These are phyloP conservation scores for Chymomyza fuscimana DNA, from an alignment of 2,888 invertebrate genomes.

Conservation along the genomic window DNA sequence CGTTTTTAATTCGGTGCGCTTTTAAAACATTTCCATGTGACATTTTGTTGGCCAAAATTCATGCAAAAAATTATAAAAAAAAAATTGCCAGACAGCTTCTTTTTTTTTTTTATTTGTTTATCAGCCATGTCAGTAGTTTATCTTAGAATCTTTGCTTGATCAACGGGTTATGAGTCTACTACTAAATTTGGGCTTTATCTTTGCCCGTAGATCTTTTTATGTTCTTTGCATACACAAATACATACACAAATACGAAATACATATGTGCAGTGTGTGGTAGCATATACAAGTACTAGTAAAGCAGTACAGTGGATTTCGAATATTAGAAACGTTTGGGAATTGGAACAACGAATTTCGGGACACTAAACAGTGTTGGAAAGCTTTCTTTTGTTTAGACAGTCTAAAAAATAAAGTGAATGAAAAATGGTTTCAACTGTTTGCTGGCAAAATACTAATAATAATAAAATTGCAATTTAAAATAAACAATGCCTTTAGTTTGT, in stretches of 20 bases:
- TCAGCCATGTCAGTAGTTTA: conserved; percentile 18
- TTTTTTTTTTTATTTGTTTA: not conserved
- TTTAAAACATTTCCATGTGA: not conserved
- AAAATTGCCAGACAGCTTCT: not conserved
- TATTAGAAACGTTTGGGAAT: not conserved
- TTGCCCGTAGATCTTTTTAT: not conserved
- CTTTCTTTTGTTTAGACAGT: too few relatives aligned
- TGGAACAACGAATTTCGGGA: too few relatives aligned
- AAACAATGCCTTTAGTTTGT: too few relatives aligned
- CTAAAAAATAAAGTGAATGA: too few relatives aligned
- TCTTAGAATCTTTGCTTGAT: conserved; percentile 12
- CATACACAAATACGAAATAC: not conserved
- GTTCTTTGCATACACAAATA: not conserved
- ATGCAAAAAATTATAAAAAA: not conserved
- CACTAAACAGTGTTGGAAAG: too few relatives aligned
- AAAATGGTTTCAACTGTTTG: too few relatives aligned
- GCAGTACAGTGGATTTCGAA: not conserved
- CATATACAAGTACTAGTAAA: not conserved
- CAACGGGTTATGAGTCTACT: not conserved
- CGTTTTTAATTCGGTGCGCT: not conserved
- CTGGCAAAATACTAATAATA: too few relatives aligned
- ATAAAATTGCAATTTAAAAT: too few relatives aligned
- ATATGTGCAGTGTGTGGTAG: not conserved
- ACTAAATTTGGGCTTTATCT: not conserved
- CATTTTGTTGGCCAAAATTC: conserved; percentile 8